These are phyloP conservation scores for Alosa sapidissima DNA, from an alignment of 2,797 vertebrate genomes.

Conservation along the genomic window DNA sequence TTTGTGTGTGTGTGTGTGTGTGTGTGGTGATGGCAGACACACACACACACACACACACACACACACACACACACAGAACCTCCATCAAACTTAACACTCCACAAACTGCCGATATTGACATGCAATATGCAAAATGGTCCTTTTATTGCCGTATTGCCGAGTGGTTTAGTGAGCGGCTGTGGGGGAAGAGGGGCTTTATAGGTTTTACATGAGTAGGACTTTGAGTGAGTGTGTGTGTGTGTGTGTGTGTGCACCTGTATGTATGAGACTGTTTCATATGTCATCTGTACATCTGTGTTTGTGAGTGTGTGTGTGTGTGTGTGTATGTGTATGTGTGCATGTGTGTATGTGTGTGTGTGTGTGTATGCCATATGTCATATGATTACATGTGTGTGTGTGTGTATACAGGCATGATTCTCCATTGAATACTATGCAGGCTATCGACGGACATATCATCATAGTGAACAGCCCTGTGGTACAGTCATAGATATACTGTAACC, in stretches of 20 bases:
- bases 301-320: neutral
- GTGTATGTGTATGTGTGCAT: neutral
- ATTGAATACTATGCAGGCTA: neutral
- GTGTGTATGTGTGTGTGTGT: neutral
- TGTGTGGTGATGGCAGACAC: neutral
- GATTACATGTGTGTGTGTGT: neutral
- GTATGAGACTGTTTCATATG: neutral
- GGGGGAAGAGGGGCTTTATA: conserved; percentile 30
- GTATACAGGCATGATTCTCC: neutral
- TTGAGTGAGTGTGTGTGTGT: neutral
- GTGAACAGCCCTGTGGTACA: neutral
- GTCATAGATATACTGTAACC: neutral
- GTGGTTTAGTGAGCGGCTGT: conserved; percentile 47
- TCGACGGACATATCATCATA: neutral
- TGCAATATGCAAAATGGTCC: conserved; percentile 65
- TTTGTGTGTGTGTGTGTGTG: neutral
- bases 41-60: neutral
- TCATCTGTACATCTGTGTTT: neutral
- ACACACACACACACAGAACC: neutral
- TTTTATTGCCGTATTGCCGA: conserved; percentile 61
- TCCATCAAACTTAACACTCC: conserved; percentile 46
- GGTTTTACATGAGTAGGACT: neutral
- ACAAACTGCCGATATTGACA: conserved; percentile 63
- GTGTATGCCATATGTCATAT: too few species aligned
- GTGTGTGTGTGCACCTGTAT: neutral